A percentile compares a stretch with the other conserved stretches of the same genome.
These are phyloP conservation scores for Hemitrygon akajei DNA, from an alignment of 2,797 vertebrate species.

Conservation along the genomic window DNA sequence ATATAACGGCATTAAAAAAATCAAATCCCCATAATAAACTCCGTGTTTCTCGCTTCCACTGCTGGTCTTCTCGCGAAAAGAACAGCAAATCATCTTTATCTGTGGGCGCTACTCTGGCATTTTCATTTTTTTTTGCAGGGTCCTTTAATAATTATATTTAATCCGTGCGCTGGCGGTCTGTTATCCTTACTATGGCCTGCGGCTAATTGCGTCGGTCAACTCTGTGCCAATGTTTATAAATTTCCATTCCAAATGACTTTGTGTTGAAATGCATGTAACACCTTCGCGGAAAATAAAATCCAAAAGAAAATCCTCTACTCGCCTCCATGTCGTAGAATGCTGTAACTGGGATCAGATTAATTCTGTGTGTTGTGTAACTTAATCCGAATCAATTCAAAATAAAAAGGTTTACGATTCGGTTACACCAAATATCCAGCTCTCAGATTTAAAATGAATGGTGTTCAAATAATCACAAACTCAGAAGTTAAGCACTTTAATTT, in stretches of 20 bases:
- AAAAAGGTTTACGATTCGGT: not conserved
- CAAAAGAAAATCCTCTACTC: not conserved
- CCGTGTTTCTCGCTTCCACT: not conserved
- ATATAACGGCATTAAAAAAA: not conserved
- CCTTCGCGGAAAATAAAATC: not conserved
- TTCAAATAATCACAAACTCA: not conserved
- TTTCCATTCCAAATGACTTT: not conserved
- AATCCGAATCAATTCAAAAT: not conserved
- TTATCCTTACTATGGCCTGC: not conserved
- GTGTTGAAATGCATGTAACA: not conserved
- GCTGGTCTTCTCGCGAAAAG: not conserved
- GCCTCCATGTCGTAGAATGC: not conserved
- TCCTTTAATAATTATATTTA: not conserved
- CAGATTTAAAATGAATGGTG: not conserved
- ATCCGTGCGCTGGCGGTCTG: not conserved
- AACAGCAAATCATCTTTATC: not conserved
- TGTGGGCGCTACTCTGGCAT: not conserved
- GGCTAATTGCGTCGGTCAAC: not conserved
- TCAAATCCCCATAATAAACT: not conserved
- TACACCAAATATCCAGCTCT: not conserved
- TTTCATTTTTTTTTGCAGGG: not conserved
- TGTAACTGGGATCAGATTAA: not conserved
- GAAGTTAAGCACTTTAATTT: not conserved
- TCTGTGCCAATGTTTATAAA: not conserved
- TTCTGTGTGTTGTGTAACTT: not conserved